Evolutionary conservation across 2,113 vertebrate species (phyloP).

Genomic region (Ailurus styani): DNA sequence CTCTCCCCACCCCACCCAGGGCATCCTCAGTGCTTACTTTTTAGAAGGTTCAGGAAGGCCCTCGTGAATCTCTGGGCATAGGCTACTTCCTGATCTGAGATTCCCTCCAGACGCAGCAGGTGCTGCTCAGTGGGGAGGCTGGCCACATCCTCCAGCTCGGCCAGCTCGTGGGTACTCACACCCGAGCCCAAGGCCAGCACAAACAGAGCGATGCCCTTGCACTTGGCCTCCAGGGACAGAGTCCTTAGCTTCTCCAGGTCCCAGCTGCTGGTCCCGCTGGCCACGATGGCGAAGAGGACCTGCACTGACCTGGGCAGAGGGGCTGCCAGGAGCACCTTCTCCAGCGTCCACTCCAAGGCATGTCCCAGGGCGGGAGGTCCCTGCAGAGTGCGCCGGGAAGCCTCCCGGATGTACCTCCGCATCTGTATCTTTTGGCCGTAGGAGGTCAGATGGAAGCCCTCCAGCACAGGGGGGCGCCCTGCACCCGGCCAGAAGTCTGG

Average conservation of each 20-base stretch:
- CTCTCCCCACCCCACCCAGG: neutral
- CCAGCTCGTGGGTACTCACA: conserved; percentile 76
- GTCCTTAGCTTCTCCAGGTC: conserved; percentile 81
- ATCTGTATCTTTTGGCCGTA: conserved; percentile 74
- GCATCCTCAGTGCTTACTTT: conserved; percentile 79
- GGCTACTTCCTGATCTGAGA: conserved; percentile 74
- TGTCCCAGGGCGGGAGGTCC: conserved; percentile 81
- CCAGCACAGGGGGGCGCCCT: conserved; percentile 59
- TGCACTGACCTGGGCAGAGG: conserved; percentile 71
- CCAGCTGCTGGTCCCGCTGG: conserved; percentile 79
- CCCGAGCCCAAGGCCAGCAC: conserved; percentile 80
- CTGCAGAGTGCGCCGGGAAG: conserved; percentile 69
- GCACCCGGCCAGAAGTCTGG: conserved; percentile 64
- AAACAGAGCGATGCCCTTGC: conserved; percentile 87
- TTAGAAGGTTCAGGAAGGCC: conserved; percentile 86
- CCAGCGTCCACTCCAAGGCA: conserved; percentile 83
- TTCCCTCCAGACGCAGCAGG: conserved; percentile 77
- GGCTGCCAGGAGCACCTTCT: conserved; percentile 80
- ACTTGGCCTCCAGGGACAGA: conserved; percentile 83
- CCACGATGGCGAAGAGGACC: conserved; percentile 83
- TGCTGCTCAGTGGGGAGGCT: conserved; percentile 86
- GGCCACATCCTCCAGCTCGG: conserved; percentile 82
- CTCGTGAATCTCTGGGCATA: conserved; percentile 84
- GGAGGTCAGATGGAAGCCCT: conserved; percentile 83
- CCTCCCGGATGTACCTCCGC: conserved; percentile 80